Evolutionary conservation across 2,888 invertebrate species (phyloP), one percentile per base, ranked within the genome.

Genomic region (Proisotoma minuta): DNA sequence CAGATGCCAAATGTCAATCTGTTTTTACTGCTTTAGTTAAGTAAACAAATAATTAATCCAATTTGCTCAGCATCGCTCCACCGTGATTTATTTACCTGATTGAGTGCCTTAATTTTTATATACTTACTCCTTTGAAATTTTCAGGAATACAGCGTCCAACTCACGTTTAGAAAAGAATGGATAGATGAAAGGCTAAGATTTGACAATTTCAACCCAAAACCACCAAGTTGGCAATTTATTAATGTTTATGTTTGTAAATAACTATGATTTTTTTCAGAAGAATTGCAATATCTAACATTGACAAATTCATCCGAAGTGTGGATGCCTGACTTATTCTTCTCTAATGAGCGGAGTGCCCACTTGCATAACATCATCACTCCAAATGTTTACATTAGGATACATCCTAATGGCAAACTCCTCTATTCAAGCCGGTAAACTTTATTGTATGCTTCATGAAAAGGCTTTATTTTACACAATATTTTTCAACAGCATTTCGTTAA

Each of bases 341-440:
- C 94, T 61, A 97, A 97, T 77, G 97, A 97, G 81, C 96, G 96
- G 79, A 91, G 93, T 77, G 96, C 96, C 58, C 95, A 95, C 78
- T 91, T 96, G 78, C 95, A 96, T 82, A 90, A 94, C 79, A 95
- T 95, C 79, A 94, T 95, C 79, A 93, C 94, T 91, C 94, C 95
- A 66, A 95, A 97, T 79, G 91, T 96, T 73, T 93, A 97, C 83
- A 91, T 97, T 78, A 84, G 96, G 73, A 94, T 97, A 78, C 93
- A 94, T 80, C 91, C 93, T 62, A 87, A 92, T 75, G 96, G 97
- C 71, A 89, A 89, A 73, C 10, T 49, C 23, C 49, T 49, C 22
- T 49, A 49, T 24, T 49, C 49, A 3, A 18, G 18, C 5, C 12
- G 49, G 49, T 49, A 49, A 4, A 34, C n/a, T n/a, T n/a, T n/a